Evolutionary conservation across 1,140 invertebrate species (phyloP).

Genomic region (Pseudomyrmex gracilis): DNA sequence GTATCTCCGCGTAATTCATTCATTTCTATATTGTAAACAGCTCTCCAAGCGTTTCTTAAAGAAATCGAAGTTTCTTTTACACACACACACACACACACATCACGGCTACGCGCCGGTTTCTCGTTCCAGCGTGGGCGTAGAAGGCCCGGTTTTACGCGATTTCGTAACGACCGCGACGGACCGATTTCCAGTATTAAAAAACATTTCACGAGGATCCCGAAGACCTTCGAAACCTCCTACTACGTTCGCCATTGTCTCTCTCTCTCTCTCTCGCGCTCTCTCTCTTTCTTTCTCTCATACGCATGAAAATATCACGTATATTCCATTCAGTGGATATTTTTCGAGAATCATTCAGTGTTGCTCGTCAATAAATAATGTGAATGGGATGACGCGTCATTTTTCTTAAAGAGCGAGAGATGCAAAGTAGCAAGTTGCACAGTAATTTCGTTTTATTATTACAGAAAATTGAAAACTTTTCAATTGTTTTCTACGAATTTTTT

Average conservation of each 20-base stretch:
- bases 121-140: slow-evolving; percentile 63
- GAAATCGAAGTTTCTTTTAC: slow-evolving; percentile 71
- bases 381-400: background rate
- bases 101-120: slow-evolving; percentile 37
- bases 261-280: background rate
- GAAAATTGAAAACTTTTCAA: background rate
- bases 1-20: no score
- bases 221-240: slow-evolving; percentile 54
- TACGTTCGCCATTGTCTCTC: background rate
- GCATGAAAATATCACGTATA: slow-evolving; percentile 9
- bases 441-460: background rate
- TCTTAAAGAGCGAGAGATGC: background rate
- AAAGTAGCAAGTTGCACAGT: background rate
- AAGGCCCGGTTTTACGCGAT: slow-evolving; percentile 74
- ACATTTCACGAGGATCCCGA: slow-evolving; percentile 64
- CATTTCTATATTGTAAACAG: slow-evolving; percentile 55
- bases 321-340: slow-evolving; percentile 1
- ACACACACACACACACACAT: no score
- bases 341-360: slow-evolving; percentile 1
- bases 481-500: background rate
- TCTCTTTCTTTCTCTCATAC: slow-evolving; percentile 4
- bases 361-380: background rate
- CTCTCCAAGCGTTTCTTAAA: slow-evolving; percentile 57
- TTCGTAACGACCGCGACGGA: slow-evolving; percentile 66
- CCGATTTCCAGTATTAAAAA: slow-evolving; percentile 74